A percentile compares a stretch with the other conserved stretches of the same genome.
phyloP scores from a whole-genome alignment of 2,113 vertebrate species.

The Lepisosteus oculatus region DNA sequence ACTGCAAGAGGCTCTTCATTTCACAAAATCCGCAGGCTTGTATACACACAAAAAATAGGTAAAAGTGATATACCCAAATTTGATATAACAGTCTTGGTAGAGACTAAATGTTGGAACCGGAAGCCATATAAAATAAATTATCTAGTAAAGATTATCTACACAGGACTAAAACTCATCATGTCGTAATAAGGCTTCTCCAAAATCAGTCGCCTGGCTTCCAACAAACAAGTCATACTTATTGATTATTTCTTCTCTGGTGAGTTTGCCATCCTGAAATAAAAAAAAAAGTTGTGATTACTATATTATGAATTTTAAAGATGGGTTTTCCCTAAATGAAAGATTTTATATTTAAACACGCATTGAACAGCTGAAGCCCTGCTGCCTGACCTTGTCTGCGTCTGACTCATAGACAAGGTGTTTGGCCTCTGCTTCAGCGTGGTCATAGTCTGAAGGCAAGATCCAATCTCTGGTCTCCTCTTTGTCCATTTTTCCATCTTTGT shows the following conservation, averaged over 20 bases:
- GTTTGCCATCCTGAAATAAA: conserved; percentile 74
- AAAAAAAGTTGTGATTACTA: conserved; percentile 1
- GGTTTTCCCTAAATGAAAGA: background rate
- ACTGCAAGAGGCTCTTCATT: background rate
- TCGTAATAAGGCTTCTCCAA: conserved; percentile 81
- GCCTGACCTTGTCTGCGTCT: conserved; percentile 78
- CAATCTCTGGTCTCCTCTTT: conserved; percentile 85
- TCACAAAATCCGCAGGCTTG: conserved; percentile 1
- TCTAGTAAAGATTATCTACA: conserved; percentile 27
- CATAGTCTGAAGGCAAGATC: conserved; percentile 86
- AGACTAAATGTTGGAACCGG: conserved; percentile 49
- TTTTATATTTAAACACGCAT: background rate
- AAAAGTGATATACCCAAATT: conserved; percentile 1
- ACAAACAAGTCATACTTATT: conserved; percentile 88
- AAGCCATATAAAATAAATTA: conserved; percentile 74
- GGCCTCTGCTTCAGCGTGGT: conserved; percentile 83
- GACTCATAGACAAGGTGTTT: conserved; percentile 87
- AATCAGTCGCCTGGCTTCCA: conserved; percentile 91
- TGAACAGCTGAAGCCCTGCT: background rate
- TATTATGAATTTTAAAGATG: background rate
- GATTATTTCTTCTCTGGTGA: conserved; percentile 83
- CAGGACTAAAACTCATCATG: conserved; percentile 80
- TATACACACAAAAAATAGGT: conserved; percentile 11
- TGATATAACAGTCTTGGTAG: conserved; percentile 50
- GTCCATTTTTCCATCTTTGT: conserved; percentile 90